Evolutionary conservation across 2,888 invertebrate species (phyloP).

Genomic region (Colletes collaris): DNA sequence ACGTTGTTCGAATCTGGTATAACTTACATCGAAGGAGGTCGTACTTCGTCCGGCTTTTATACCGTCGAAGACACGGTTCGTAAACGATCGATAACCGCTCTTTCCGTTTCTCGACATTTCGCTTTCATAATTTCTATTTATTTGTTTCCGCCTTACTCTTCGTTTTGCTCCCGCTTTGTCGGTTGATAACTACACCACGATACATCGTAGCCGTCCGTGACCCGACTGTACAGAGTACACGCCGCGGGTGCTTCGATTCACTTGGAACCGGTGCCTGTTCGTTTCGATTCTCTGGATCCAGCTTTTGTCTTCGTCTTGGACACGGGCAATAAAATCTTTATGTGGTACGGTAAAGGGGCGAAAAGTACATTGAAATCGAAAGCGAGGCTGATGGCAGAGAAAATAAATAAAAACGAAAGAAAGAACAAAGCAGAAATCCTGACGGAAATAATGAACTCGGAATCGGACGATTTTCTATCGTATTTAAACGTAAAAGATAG

Average conservation of each 20-base stretch:
- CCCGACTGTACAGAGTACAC: constrained; percentile 94
- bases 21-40: constrained; percentile 98
- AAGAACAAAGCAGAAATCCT: constrained; percentile 97
- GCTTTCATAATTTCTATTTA: not conserved
- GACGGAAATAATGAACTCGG: constrained; percentile 92
- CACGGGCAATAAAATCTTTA: constrained; percentile 91
- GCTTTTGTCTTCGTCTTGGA: constrained; percentile 96
- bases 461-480: constrained; percentile 93
- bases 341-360: constrained; percentile 95
- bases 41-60: constrained; percentile 98
- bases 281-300: constrained; percentile 91
- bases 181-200: too few relatives aligned
- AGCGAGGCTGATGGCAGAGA: constrained; percentile 96
- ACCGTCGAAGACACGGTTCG: constrained; percentile 95
- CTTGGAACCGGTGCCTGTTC: constrained; percentile 92
- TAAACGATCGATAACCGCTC: constrained; percentile 4
- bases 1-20: constrained; percentile 95
- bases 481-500: constrained; percentile 85
- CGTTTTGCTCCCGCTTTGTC: too few relatives aligned
- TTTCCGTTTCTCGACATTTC: not conserved
- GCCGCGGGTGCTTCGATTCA: constrained; percentile 94
- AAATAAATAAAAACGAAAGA: constrained; percentile 98
- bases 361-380: constrained; percentile 96
- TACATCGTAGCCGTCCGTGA: constrained; percentile 88
- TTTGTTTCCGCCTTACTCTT: not conserved